Evolutionary conservation across 2,113 vertebrate genomes (phyloP).

Genomic region (Barnardius zonarius): DNA sequence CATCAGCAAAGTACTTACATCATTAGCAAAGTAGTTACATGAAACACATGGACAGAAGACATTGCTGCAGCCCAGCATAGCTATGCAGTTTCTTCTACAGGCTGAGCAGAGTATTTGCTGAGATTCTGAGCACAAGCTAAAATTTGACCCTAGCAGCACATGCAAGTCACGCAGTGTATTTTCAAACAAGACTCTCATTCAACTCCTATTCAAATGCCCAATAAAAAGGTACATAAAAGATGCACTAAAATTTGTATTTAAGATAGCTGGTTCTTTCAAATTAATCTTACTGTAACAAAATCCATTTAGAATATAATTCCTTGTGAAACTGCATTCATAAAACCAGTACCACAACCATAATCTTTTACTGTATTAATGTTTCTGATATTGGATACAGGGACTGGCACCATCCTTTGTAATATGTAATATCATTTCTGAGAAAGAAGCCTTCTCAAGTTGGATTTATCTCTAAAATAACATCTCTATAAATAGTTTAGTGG

Average conservation of each 20-base stretch:
- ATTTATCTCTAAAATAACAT: not conserved
- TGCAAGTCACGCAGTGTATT: constrained; percentile 13
- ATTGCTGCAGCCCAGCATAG: not conserved
- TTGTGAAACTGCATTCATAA: constrained; percentile 45
- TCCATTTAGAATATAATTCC: constrained; percentile 41
- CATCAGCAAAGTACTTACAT: fast-evolving
- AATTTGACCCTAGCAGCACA: not conserved
- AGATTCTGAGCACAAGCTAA: not conserved
- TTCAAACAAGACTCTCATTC: not conserved
- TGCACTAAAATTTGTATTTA: constrained; percentile 50
- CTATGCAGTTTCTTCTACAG: not conserved
- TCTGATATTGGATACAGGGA: not conserved
- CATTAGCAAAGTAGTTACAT: fast-evolving
- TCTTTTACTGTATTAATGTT: constrained; percentile 26
- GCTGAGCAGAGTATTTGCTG: not conserved
- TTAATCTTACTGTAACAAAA: constrained; percentile 45
- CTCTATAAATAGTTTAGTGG: not conserved
- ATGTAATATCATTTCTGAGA: not conserved
- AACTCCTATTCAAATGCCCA: not conserved
- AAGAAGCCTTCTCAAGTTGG: not conserved
- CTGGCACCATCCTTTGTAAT: not conserved
- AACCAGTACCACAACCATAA: constrained; percentile 4
- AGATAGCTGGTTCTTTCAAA: constrained; percentile 14
- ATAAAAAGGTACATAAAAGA: constrained; percentile 28
- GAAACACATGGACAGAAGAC: fast-evolving